Evolutionary conservation across 2,113 vertebrate genomes (phyloP).

Genomic region (Psammodynastes pulverulentus): DNA sequence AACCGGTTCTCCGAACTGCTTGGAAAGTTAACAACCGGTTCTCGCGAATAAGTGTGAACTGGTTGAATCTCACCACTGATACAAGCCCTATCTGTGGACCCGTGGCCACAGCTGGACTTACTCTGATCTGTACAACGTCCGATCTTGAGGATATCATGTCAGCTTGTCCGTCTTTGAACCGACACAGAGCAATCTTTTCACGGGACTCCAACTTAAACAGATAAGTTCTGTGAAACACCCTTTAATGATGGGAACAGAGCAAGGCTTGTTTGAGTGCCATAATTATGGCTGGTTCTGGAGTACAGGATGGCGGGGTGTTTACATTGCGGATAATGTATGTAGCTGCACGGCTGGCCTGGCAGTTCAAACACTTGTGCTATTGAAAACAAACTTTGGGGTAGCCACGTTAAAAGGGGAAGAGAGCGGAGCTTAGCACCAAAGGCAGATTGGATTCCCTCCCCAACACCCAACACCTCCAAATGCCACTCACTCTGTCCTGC

Average conservation of each 20-base stretch:
- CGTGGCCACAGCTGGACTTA: background rate
- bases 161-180: background rate
- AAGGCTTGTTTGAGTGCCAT: background rate
- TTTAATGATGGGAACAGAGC: background rate
- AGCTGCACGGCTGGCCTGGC: rapidly evolving
- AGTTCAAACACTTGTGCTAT: background rate
- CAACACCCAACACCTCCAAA: background rate
- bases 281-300: background rate
- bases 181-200: background rate
- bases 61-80: too few species aligned
- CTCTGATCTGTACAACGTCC: background rate
- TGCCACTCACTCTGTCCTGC: background rate
- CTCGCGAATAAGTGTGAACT: too few species aligned
- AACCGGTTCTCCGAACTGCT: too few species aligned
- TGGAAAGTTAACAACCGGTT: too few species aligned
- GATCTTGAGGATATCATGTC: background rate
- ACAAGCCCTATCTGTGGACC: background rate
- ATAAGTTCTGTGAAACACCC: constrained; percentile 3
- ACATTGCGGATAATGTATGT: background rate
- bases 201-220: background rate
- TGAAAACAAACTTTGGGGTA: background rate
- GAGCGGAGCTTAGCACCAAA: background rate
- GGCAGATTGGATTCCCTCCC: background rate
- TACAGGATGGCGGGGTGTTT: background rate
- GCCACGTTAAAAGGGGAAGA: background rate